A percentile compares a stretch with the other conserved stretches of the same genome.
Evolutionary conservation across 1,140 invertebrate genomes (phyloP).

Genomic region (Aphaenogaster ashmeadi): DNA sequence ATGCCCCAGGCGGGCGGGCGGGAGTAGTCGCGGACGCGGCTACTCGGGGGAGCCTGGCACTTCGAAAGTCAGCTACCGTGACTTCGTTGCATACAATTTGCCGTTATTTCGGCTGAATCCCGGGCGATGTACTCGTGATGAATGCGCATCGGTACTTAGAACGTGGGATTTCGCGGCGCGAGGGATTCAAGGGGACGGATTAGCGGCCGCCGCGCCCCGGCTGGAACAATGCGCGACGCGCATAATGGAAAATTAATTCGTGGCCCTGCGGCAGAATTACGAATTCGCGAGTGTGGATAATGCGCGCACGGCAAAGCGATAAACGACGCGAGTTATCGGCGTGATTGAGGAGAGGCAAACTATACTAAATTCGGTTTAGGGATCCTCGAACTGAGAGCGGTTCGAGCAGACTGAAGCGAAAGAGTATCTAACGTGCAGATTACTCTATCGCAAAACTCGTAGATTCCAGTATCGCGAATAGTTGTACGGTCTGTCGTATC

Average conservation of each 20-base stretch:
- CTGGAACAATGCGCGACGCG: constrained; percentile 20
- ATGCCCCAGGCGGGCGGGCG: background rate
- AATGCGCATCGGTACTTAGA: constrained; percentile 31
- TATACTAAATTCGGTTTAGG: constrained; percentile 4
- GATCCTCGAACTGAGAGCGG: background rate
- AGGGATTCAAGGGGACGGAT: background rate
- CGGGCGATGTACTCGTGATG: constrained; percentile 24
- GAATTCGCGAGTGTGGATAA: constrained; percentile 18
- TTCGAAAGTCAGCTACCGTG: constrained; percentile 66
- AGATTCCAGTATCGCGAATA: background rate
- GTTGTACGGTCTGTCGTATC: background rate
- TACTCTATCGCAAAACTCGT: no score
- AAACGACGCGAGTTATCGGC: constrained; percentile 21
- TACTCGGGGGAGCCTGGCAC: constrained; percentile 20
- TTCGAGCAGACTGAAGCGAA: background rate
- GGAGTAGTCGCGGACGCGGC: background rate
- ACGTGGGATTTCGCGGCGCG: background rate
- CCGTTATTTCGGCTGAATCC: constrained; percentile 49
- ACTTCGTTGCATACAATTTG: constrained; percentile 68
- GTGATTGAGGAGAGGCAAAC: background rate
- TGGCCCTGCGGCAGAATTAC: constrained; percentile 9
- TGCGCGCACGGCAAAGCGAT: background rate
- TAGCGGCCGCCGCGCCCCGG: background rate
- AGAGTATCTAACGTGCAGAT: background rate
- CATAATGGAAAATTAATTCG: constrained; percentile 58